Evolutionary conservation across 2,888 invertebrate genomes (phyloP), one percentile per base, ranked within the genome.

Genomic region (Aleiodes testaceus): DNA sequence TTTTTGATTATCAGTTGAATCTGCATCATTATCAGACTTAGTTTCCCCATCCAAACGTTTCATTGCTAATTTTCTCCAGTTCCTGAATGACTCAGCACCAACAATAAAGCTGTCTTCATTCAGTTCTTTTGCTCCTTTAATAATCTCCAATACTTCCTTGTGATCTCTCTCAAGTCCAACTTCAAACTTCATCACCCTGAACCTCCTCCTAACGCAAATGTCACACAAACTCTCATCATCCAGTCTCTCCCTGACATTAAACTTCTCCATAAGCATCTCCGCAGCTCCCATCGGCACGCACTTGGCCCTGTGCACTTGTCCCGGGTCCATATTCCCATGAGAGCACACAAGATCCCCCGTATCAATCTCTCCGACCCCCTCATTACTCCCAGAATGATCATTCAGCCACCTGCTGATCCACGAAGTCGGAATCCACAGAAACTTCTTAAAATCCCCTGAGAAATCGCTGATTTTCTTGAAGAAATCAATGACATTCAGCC

Each of bases 341-440:
- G 82, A 77, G 79, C 91, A 91, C 14, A 88, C 77, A 12, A 89
- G 81, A 5, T 77, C 77, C 3, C 84, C 80, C 78, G 89, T 89
- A 73, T 89, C 88, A 14, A 91, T 87, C 7, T 88, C 84, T 14
- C 87, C 79, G 4, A 89, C 83, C 44, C 80, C 83, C 6, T 82
- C 79, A 9, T 75, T 66, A 2, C 78, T 63, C 6, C 79, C 73
- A 6, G 78, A 78, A 59, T 82, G 79, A 67, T 79, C 76, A 69
- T 83, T 85, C 2, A 91, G 77, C 90, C 91, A 91, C 68, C 89
- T 88, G 1, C 81, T 84, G 9, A 91, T 77, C 91, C 91, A 91
- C 20, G 88, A 88, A 2, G 85, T 87, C 7, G 89, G 86, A 26
- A 91, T 83, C 87, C 90, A 90, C 76, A 90, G 85, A 78, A 45